phyloP scores from a whole-genome alignment of 2,797 vertebrate species.

The Gallinago stenura region DNA sequence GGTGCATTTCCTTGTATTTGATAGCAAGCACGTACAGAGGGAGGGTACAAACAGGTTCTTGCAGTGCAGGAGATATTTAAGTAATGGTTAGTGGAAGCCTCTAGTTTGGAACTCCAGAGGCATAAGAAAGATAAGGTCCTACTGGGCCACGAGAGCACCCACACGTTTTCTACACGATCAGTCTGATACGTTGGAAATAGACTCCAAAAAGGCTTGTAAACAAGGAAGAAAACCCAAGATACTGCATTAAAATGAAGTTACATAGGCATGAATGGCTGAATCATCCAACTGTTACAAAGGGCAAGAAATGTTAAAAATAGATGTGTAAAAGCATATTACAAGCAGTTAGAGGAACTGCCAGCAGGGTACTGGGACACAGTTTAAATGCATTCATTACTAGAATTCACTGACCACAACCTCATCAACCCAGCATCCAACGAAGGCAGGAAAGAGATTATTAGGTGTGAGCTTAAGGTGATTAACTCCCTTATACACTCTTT shows the following conservation, averaged over 20 bases:
- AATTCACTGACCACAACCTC: neutral
- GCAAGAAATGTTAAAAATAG: neutral
- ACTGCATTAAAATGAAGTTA: neutral
- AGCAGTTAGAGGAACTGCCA: neutral
- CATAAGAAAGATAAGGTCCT: neutral
- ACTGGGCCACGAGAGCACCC: neutral
- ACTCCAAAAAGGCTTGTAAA: neutral
- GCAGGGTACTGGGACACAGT: neutral
- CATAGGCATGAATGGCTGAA: neutral
- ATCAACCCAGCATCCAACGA: accelerated
- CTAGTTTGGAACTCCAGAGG: neutral
- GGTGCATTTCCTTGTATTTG: neutral
- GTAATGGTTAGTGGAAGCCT: neutral
- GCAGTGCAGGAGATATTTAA: neutral
- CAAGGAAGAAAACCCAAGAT: neutral
- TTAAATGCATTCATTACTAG: neutral
- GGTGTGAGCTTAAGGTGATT: neutral
- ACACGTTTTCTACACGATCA: neutral
- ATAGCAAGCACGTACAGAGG: accelerated
- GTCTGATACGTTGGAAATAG: accelerated
- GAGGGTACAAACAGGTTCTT: neutral
- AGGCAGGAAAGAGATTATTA: neutral
- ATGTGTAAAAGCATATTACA: neutral
- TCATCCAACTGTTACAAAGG: neutral
- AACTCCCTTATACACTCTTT: neutral